Percentiles rank a stretch among this genome's conserved stretches.
Evolutionary conservation across 1,140 invertebrate species (phyloP).

Genomic region (Pectinophora gossypiella): DNA sequence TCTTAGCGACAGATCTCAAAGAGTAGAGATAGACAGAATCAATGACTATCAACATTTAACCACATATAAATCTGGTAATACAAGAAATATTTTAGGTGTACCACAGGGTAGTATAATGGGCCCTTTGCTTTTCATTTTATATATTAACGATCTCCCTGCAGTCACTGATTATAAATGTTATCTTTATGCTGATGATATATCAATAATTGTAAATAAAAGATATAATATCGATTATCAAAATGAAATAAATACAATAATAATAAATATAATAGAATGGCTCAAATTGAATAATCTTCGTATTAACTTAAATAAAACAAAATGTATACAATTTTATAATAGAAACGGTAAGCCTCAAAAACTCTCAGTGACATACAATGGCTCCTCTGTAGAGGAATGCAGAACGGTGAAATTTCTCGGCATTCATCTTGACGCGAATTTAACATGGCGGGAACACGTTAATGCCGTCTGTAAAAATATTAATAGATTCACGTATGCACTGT

Average conservation of each 20-base stretch:
- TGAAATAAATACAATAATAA: not conserved
- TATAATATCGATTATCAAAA: not conserved
- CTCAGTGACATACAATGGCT: not conserved
- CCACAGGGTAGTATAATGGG: not conserved
- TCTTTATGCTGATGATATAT: not conserved
- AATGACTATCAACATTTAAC: not conserved
- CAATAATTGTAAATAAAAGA: not conserved
- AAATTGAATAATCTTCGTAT: not conserved
- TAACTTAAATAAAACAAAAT: slow-evolving; percentile 4
- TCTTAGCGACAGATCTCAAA: not conserved
- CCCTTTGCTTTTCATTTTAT: not conserved
- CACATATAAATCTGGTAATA: not conserved
- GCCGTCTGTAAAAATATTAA: not conserved
- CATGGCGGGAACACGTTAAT: not conserved
- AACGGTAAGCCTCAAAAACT: not conserved
- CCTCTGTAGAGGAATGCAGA: not conserved
- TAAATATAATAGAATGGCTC: not conserved
- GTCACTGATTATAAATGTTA: not conserved
- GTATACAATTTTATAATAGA: slow-evolving; percentile 1
- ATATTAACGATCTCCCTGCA: not conserved
- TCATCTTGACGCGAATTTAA: not conserved
- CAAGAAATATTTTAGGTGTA: not conserved
- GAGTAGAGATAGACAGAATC: not conserved
- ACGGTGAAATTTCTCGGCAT: slow-evolving; percentile 2
- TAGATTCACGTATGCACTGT: not conserved